These are phyloP conservation scores for Anas acuta DNA, from an alignment of 2,797 vertebrate genomes.

Conservation along the genomic window DNA sequence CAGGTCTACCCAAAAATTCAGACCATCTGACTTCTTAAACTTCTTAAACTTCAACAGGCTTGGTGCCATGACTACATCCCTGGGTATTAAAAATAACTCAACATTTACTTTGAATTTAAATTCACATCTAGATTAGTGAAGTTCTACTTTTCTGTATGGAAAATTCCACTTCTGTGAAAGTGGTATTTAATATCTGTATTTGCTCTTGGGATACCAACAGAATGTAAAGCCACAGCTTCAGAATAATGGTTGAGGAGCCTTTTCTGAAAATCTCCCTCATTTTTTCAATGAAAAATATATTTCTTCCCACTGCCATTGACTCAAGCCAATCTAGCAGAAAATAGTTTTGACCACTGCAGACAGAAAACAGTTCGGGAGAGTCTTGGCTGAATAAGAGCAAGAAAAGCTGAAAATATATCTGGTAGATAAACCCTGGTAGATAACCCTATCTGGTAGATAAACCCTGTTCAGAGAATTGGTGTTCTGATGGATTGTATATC, in stretches of 20 bases:
- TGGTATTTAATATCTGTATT: constrained; percentile 8
- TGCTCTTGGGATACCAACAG: constrained; percentile 26
- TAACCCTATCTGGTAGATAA: too few relatives aligned
- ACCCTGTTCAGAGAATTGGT: not conserved
- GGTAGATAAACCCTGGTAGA: not conserved
- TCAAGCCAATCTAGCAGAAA: constrained; percentile 52
- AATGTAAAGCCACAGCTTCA: constrained; percentile 45
- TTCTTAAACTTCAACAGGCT: too few relatives aligned
- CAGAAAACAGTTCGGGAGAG: constrained; percentile 17
- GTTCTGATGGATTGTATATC: not conserved
- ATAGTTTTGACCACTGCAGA: constrained; percentile 14
- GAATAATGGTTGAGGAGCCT: constrained; percentile 6
- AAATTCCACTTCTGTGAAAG: not conserved
- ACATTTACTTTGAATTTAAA: not conserved
- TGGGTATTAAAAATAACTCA: too few relatives aligned
- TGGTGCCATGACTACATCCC: too few relatives aligned
- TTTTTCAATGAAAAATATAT: constrained; percentile 63
- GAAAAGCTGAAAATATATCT: not conserved
- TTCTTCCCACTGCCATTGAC: not conserved
- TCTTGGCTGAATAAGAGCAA: not conserved
- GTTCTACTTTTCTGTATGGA: not conserved
- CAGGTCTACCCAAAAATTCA: too few relatives aligned
- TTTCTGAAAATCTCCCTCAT: constrained; percentile 53
- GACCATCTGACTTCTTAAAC: too few relatives aligned
- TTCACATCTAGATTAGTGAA: not conserved